Evolutionary conservation across 2,797 vertebrate species (phyloP).

Genomic region (Galago senegalensis): DNA sequence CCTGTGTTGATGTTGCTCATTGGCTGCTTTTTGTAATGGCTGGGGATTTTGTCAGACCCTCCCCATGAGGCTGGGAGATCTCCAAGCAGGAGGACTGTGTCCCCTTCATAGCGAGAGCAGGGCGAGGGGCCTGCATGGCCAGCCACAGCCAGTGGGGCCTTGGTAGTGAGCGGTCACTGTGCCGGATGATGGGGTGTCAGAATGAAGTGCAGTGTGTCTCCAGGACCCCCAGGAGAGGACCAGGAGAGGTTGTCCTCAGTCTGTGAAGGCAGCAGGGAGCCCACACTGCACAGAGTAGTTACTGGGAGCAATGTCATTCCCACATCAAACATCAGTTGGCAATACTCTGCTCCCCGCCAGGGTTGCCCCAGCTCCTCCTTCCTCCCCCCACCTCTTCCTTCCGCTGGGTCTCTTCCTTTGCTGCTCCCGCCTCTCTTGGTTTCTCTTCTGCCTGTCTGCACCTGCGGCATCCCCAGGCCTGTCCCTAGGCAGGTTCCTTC

Average conservation of each 20-base stretch:
- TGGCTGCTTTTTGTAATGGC: not conserved
- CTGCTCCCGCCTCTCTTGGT: not conserved
- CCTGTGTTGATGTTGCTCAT: not conserved
- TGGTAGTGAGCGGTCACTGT: not conserved
- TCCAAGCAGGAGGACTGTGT: not conserved
- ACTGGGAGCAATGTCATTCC: accelerated
- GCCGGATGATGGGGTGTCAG: not conserved
- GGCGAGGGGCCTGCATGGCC: not conserved
- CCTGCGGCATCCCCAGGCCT: not conserved
- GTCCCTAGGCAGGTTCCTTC: not conserved
- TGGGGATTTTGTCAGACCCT: not conserved
- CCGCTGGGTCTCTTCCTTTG: not conserved
- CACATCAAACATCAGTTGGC: accelerated
- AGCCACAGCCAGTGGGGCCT: not conserved
- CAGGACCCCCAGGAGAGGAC: not conserved
- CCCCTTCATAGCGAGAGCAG: not conserved
- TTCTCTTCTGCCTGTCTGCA: not conserved
- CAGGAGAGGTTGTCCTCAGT: not conserved
- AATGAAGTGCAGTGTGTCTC: not conserved
- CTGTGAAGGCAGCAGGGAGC: not conserved
- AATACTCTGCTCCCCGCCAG: accelerated
- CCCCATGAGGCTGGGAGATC: too few species aligned
- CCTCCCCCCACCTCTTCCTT: not conserved
- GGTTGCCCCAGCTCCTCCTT: not conserved
- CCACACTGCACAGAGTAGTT: accelerated